phyloP scores from a whole-genome alignment of 2,113 vertebrate species.

The Salvelinus fontinalis region DNA sequence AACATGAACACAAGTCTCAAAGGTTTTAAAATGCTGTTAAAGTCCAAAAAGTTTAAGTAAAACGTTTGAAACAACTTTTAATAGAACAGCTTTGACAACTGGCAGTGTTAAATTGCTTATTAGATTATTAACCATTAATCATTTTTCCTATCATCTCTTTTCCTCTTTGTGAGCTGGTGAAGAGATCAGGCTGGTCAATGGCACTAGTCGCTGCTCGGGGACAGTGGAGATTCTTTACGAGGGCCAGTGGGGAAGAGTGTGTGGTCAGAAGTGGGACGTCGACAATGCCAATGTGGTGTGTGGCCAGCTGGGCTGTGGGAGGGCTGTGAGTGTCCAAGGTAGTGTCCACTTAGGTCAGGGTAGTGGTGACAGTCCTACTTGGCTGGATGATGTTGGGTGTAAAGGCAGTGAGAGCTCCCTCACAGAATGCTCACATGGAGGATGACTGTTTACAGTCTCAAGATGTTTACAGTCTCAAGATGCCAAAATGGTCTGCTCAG shows the following conservation, averaged over 20 bases:
- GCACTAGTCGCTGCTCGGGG: conserved; percentile 61
- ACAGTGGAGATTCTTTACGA: conserved; percentile 53
- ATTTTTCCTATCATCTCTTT: background rate
- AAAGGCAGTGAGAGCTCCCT: conserved; percentile 15
- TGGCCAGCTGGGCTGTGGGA: conserved; percentile 59
- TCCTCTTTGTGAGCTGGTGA: conserved; percentile 30
- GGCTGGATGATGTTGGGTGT: conserved; percentile 28
- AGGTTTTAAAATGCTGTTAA: no score
- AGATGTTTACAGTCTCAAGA: conserved; percentile 6
- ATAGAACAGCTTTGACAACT: no score
- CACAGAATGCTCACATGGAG: conserved; percentile 9
- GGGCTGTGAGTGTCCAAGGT: conserved; percentile 12
- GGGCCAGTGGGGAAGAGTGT: conserved; percentile 53
- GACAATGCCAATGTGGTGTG: conserved; percentile 49
- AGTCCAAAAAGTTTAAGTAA: no score
- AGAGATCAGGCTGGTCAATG: conserved; percentile 52
- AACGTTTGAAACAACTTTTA: no score
- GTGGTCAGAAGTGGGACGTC: conserved; percentile 46
- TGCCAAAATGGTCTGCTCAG: conserved; percentile 30
- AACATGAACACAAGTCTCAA: no score
- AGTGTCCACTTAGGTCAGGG: conserved; percentile 29
- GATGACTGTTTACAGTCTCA: conserved; percentile 25
- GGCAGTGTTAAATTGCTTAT: no score
- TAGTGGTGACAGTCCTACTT: conserved; percentile 6
- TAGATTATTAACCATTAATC: no score